These are phyloP conservation scores for Nymphalis urticae DNA, from an alignment of 2,888 invertebrate species.

Conservation along the genomic window DNA sequence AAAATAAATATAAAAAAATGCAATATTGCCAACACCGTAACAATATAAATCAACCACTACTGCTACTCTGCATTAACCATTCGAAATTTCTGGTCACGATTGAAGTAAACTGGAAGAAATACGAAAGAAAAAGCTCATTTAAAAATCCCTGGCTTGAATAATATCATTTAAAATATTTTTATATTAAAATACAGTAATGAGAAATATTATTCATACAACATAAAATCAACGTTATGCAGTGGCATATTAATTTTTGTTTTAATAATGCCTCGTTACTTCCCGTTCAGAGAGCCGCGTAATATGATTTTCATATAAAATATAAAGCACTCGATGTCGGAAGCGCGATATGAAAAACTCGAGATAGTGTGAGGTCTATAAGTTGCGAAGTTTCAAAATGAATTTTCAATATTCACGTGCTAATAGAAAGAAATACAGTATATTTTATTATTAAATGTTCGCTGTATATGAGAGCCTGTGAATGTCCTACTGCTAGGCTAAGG, in stretches of 20 bases:
- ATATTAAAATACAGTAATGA: background rate
- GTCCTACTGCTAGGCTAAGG: no score
- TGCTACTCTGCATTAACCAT: no score
- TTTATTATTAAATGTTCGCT: background rate
- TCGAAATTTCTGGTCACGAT: no score
- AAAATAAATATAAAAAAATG: no score
- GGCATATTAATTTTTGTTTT: slow-evolving; percentile 29
- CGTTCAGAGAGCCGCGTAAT: slow-evolving; percentile 28
- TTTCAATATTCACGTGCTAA: slow-evolving; percentile 22
- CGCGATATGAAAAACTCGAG: slow-evolving; percentile 26
- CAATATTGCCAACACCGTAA: no score
- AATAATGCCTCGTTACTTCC: slow-evolving; percentile 29
- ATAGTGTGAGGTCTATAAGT: slow-evolving; percentile 26
- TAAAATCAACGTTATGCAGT: background rate
- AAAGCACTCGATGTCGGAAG: slow-evolving; percentile 23
- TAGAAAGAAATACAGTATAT: slow-evolving; percentile 3
- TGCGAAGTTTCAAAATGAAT: slow-evolving; percentile 22
- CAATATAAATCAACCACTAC: no score
- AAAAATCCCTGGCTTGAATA: background rate
- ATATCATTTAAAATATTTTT: background rate
- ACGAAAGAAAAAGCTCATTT: background rate
- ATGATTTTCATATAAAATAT: slow-evolving; percentile 30
- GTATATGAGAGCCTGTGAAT: background rate
- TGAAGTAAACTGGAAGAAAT: no score
- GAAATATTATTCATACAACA: background rate